Evolutionary conservation across 2,797 vertebrate species (phyloP).

Genomic region (Falco peregrinus): DNA sequence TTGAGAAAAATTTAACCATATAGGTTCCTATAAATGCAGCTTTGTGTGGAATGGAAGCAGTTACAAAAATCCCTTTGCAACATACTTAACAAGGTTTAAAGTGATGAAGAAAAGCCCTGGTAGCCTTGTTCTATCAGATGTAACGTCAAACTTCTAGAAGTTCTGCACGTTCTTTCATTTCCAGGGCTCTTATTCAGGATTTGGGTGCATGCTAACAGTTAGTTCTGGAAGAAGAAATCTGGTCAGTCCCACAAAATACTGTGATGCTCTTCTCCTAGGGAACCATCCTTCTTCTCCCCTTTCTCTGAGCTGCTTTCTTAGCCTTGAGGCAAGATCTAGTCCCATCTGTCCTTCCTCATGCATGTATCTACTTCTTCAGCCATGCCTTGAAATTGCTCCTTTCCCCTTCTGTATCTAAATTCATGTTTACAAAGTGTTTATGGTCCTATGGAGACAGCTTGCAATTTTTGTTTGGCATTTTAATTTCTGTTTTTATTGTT

Average conservation of each 20-base stretch:
- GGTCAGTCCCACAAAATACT: neutral
- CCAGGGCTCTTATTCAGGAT: neutral
- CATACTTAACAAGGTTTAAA: neutral
- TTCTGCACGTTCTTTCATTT: neutral
- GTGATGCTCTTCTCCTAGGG: neutral
- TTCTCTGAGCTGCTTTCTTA: neutral
- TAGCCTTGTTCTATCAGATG: neutral
- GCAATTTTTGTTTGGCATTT: neutral
- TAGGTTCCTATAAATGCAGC: neutral
- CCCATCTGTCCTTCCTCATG: constrained; percentile 19
- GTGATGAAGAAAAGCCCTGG: neutral
- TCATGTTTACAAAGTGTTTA: neutral
- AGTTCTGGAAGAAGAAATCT: constrained; percentile 3
- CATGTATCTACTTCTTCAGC: neutral
- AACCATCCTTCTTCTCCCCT: neutral
- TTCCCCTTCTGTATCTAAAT: neutral
- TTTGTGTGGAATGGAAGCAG: neutral
- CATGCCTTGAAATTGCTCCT: neutral
- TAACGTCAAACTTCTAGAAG: rapidly evolving
- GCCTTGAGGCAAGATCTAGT: neutral
- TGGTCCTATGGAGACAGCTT: neutral
- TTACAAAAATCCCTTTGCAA: neutral
- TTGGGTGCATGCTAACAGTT: neutral
- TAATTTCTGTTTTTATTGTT: neutral
- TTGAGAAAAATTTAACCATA: neutral